Percentiles rank a stretch among this genome's conserved stretches.
phyloP scores from a whole-genome alignment of 1,140 invertebrate genomes.

The Gonatopus flavifemur region DNA sequence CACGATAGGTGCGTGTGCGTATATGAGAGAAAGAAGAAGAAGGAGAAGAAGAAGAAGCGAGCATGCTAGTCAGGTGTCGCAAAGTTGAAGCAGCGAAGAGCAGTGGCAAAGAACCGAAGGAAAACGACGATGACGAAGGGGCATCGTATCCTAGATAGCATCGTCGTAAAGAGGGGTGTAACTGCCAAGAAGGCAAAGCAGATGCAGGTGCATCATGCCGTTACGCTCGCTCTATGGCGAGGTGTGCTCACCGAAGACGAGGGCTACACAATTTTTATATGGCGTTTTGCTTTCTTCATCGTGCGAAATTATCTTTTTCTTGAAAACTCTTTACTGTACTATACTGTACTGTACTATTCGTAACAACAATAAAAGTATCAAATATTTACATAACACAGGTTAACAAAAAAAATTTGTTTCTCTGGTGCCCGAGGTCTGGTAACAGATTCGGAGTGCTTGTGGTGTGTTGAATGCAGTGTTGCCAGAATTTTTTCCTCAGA shows the following conservation, averaged over 20 bases:
- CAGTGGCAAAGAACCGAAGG: conserved; percentile 27
- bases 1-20: conserved; percentile 15
- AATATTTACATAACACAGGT: no score
- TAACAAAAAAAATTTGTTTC: no score
- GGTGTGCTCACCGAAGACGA: background rate
- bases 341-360: no score
- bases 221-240: conserved; percentile 24
- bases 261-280: conserved; percentile 16
- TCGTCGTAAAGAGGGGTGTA: conserved; percentile 48
- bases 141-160: conserved; percentile 51
- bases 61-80: background rate
- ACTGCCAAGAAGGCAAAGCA: conserved; percentile 40
- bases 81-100: conserved; percentile 10
- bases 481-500: no score
- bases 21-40: conserved; percentile 40
- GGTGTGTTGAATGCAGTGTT: no score
- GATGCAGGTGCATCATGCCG: conserved; percentile 39
- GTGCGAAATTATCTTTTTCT: background rate
- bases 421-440: no score
- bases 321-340: no score
- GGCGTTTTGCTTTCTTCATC: no score
- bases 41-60: conserved; percentile 20
- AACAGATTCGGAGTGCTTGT: no score
- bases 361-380: no score
- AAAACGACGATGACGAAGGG: no score